Conservation (phyloP, 2,797 vertebrate species). For the Cetoscarus ocellatus region DNA sequence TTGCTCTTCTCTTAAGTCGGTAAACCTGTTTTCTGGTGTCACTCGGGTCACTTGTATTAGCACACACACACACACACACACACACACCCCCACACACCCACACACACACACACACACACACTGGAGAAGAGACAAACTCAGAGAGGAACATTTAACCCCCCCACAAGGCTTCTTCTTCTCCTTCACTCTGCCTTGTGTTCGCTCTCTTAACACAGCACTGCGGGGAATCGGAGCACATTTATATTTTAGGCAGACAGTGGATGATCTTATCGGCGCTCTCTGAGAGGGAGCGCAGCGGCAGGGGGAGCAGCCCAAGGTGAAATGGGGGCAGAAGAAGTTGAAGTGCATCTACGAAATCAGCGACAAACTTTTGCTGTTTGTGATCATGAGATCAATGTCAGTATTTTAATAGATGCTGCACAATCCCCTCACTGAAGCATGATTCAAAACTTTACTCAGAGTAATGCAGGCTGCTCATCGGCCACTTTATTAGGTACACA, state of each 20-base stretch:
- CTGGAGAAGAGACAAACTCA: not conserved
- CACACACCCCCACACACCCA: not conserved
- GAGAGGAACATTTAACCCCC: conserved; percentile 7
- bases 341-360: not conserved
- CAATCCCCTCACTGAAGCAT: too few relatives aligned
- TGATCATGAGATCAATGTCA: not conserved
- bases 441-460: too few relatives aligned
- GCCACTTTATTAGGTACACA: too few relatives aligned
- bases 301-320: not conserved
- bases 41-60: conserved; percentile 39
- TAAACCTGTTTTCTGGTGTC: conserved; percentile 53
- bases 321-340: not conserved
- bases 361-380: not conserved
- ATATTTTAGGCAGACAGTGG: conserved; percentile 28
- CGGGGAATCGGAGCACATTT: conserved; percentile 27
- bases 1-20: conserved; percentile 39
- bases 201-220: conserved; percentile 1
- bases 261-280: conserved; percentile 25
- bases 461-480: too few relatives aligned
- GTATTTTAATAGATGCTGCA: too few relatives aligned
- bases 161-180: not conserved
- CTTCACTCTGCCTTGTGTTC: not conserved
- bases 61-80: not conserved
- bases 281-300: not conserved
- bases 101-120: not conserved